phyloP scores from a whole-genome alignment of 2,113 vertebrate genomes.

The Vulpes ferrilata region DNA sequence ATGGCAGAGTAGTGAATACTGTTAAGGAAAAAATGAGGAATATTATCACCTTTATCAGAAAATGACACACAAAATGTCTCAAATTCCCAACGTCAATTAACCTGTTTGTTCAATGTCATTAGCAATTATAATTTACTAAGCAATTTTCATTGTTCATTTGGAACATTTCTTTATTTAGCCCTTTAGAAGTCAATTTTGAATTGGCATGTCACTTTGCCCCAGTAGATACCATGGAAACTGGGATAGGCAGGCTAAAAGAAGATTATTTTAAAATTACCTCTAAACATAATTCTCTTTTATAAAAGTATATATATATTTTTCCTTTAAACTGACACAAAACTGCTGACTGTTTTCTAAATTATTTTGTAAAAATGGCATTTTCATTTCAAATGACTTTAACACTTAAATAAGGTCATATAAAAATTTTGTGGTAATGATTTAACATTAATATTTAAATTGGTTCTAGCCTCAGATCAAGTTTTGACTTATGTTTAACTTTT shows the following conservation, averaged over 20 bases:
- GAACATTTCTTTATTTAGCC: slow-evolving; percentile 64
- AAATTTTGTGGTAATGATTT: background rate
- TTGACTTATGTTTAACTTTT: background rate
- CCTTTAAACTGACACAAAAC: background rate
- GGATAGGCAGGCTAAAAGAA: background rate
- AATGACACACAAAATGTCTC: slow-evolving; percentile 69
- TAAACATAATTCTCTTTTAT: background rate
- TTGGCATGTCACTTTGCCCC: slow-evolving; percentile 66
- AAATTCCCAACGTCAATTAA: slow-evolving; percentile 72
- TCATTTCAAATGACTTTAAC: slow-evolving; percentile 10
- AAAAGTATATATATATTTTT: background rate
- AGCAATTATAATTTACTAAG: slow-evolving; percentile 67
- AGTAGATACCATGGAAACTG: slow-evolving; percentile 58
- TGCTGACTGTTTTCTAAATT: background rate
- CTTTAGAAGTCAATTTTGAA: slow-evolving; percentile 51
- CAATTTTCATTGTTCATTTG: slow-evolving; percentile 58
- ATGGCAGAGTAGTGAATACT: background rate
- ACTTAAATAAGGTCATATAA: background rate
- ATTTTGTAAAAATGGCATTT: background rate
- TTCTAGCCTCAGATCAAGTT: background rate
- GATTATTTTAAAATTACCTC: slow-evolving; percentile 64
- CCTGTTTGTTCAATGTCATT: slow-evolving; percentile 74
- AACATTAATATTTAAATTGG: background rate
- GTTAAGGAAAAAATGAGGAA: slow-evolving; percentile 56
- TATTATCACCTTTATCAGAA: slow-evolving; percentile 73